phyloP scores from a whole-genome alignment of 92 coral and sea anemone genomes.

The Bergia puertoricense region DNA sequence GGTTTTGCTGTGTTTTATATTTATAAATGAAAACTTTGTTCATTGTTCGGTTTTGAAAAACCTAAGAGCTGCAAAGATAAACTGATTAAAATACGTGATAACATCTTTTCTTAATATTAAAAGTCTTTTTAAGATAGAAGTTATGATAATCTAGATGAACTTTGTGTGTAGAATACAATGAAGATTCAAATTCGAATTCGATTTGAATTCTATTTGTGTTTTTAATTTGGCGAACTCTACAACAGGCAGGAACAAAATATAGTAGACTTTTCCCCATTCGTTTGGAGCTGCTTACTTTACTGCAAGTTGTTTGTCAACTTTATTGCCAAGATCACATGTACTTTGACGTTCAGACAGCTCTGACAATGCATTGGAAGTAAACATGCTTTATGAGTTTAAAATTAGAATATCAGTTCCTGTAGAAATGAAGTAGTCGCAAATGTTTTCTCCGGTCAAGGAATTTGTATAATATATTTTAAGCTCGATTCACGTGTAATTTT shows the following conservation, averaged over 20 bases:
- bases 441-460: neutral
- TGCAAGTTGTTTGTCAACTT: neutral
- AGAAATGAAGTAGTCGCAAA: neutral
- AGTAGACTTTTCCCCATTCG: neutral
- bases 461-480: too few relatives aligned
- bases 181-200: neutral
- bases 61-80: neutral
- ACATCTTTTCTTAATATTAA: neutral
- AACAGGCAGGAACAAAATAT: neutral
- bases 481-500: neutral
- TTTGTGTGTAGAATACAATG: neutral
- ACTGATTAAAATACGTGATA: neutral
- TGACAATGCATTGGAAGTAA: neutral
- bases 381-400: neutral
- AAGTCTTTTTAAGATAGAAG: neutral
- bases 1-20: too few relatives aligned
- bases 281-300: neutral
- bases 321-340: neutral
- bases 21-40: neutral
- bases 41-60: neutral
- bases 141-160: neutral
- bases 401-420: neutral
- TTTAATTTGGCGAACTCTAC: too few relatives aligned
- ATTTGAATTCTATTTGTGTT: neutral
- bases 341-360: neutral